Conservation (phyloP, 2,113 vertebrate species). For the Austrofundulus limnaeus region DNA sequence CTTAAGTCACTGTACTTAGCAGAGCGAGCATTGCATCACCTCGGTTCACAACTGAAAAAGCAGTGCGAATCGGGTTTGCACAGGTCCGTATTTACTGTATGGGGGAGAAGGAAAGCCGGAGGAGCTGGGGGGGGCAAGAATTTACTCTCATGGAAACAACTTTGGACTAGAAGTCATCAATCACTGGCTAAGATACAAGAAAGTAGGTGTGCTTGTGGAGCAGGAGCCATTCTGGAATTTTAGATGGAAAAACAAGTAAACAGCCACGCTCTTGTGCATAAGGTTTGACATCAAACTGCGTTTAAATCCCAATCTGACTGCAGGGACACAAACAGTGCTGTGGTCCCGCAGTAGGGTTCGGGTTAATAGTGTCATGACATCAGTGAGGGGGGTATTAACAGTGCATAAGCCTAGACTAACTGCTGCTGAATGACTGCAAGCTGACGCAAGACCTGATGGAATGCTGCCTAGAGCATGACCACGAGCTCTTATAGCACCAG, state of each 20-base stretch:
- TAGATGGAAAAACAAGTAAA: conserved; percentile 6
- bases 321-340: conserved; percentile 51
- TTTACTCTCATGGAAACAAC: conserved; percentile 32
- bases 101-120: not conserved
- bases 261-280: conserved; percentile 7
- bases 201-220: conserved; percentile 17
- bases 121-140: conserved; percentile 15
- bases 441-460: conserved; percentile 77
- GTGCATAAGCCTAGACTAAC: conserved; percentile 70
- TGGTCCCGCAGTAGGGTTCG: conserved; percentile 46
- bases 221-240: conserved; percentile 11
- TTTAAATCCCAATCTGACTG: conserved; percentile 30
- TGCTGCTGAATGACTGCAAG: conserved; percentile 71
- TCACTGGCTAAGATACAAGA: conserved; percentile 11
- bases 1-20: conserved; percentile 42
- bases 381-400: conserved; percentile 71
- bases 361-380: conserved; percentile 72
- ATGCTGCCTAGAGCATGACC: conserved; percentile 69
- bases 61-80: conserved; percentile 39
- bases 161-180: conserved; percentile 34
- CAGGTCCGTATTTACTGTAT: conserved; percentile 50
- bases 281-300: conserved; percentile 20
- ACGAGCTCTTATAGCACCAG: conserved; percentile 55
- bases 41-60: conserved; percentile 46
- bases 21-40: conserved; percentile 55